phyloP scores from a whole-genome alignment of 2,797 vertebrate species.

The Aselliscus stoliczkanus region DNA sequence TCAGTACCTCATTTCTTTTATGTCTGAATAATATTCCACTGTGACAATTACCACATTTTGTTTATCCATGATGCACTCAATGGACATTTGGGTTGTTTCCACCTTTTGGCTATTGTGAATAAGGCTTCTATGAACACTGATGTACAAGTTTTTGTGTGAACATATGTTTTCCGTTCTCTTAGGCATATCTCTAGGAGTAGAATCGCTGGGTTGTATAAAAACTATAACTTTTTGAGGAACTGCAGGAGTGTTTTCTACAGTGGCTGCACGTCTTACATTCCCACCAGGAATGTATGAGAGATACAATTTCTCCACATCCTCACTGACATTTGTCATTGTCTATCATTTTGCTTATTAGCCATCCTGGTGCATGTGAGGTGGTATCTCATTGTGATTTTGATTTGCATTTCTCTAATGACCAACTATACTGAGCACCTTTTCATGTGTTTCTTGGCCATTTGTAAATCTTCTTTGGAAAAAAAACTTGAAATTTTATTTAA shows the following conservation, averaged over 20 bases:
- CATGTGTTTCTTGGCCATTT: background rate
- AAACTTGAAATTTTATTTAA: slow-evolving; percentile 22
- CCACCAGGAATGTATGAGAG: background rate
- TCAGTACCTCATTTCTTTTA: background rate
- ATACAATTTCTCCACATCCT: background rate
- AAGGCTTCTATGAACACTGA: background rate
- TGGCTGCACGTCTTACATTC: slow-evolving; percentile 9
- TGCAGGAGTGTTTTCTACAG: background rate
- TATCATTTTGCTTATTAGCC: background rate
- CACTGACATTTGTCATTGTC: background rate
- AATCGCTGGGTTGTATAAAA: background rate
- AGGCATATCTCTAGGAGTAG: background rate
- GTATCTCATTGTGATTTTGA: slow-evolving; percentile 6
- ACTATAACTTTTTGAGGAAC: slow-evolving; percentile 20
- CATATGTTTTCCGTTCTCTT: background rate
- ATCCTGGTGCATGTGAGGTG: background rate
- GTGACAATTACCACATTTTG: background rate
- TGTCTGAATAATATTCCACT: background rate
- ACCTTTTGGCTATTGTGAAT: slow-evolving; percentile 2
- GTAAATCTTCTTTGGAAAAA: slow-evolving; percentile 8
- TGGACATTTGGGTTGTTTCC: background rate
- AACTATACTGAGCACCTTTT: slow-evolving; percentile 11
- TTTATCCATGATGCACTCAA: slow-evolving; percentile 13
- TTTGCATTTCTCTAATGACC: slow-evolving; percentile 18
- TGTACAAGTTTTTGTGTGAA: slow-evolving; percentile 9